A percentile compares a stretch with the other conserved stretches of the same genome.
Evolutionary conservation across 2,113 vertebrate species (phyloP).

Genomic region (Anolis sagrei): DNA sequence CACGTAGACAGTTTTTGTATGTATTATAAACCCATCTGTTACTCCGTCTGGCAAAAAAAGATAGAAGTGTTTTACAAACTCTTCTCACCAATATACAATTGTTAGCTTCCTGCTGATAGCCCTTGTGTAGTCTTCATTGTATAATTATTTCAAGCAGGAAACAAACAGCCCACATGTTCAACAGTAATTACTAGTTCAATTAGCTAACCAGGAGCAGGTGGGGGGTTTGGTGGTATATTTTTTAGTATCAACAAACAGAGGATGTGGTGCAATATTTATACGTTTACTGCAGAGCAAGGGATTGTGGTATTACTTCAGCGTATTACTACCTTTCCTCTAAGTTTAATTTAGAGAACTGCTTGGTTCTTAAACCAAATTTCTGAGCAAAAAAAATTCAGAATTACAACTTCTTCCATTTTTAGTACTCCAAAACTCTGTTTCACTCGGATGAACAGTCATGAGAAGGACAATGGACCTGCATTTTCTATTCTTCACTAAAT

Average conservation of each 20-base stretch:
- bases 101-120: constrained; percentile 67
- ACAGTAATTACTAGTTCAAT: constrained; percentile 75
- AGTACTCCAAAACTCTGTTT: neutral
- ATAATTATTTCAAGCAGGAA: constrained; percentile 73
- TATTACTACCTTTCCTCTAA: neutral
- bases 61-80: constrained; percentile 48
- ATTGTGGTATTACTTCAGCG: neutral
- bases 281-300: neutral
- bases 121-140: constrained; percentile 56
- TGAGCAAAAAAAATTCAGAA: neutral
- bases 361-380: neutral
- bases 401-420: neutral
- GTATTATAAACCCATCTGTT: constrained; percentile 71
- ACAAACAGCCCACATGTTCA: constrained; percentile 67
- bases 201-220: constrained; percentile 63
- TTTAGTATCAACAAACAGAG: constrained; percentile 30
- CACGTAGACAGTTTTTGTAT: constrained; percentile 58
- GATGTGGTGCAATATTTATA: constrained; percentile 39
- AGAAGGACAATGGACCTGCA: neutral
- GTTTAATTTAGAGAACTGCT: neutral
- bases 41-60: constrained; percentile 67
- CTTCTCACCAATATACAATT: constrained; percentile 62
- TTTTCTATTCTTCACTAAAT: neutral
- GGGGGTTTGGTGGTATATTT: constrained; percentile 21
- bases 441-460: neutral